Percentiles rank a stretch among this genome's conserved stretches.
These are phyloP conservation scores for Axinella damicornis DNA, from an alignment of 37 sponge, comb jelly and placozoan species.

Conservation along the genomic window DNA sequence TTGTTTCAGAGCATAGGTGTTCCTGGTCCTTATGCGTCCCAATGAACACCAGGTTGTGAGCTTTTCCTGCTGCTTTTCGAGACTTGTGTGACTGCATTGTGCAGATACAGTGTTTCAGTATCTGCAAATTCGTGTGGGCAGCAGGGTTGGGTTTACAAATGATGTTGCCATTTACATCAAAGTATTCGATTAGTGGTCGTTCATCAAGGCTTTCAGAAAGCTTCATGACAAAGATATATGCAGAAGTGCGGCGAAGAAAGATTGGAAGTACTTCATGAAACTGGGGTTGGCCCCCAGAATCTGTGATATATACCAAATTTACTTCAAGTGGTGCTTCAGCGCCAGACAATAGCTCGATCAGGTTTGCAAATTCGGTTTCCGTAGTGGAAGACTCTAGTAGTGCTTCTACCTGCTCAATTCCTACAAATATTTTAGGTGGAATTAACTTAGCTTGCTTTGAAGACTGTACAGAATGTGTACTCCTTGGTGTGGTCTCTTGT, in stretches of 20 bases:
- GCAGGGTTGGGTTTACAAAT: too few relatives aligned
- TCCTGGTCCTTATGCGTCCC: constrained; percentile 23
- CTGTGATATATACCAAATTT: background rate
- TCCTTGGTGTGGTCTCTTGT: too few relatives aligned
- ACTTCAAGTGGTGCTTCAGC: background rate
- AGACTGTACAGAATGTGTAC: too few relatives aligned
- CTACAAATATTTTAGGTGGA: too few relatives aligned
- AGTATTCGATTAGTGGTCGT: background rate
- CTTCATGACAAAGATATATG: constrained; percentile 20
- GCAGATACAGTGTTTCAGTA: too few relatives aligned
- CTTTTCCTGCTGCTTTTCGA: too few relatives aligned
- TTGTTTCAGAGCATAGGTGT: background rate
- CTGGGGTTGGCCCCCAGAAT: constrained; percentile 49
- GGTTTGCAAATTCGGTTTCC: background rate
- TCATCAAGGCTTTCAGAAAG: constrained; percentile 16
- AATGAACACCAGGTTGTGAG: constrained; percentile 17
- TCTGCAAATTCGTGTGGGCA: too few relatives aligned
- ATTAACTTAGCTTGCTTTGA: too few relatives aligned
- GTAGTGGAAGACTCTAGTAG: too few relatives aligned
- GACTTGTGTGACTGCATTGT: too few relatives aligned
- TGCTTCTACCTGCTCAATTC: too few relatives aligned
- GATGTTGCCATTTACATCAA: background rate
- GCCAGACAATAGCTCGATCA: background rate
- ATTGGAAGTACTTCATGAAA: constrained; percentile 41
- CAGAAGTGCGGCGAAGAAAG: constrained; percentile 1